Conservation (phyloP, 2,888 invertebrate species). For the Philonicus albiceps region DNA sequence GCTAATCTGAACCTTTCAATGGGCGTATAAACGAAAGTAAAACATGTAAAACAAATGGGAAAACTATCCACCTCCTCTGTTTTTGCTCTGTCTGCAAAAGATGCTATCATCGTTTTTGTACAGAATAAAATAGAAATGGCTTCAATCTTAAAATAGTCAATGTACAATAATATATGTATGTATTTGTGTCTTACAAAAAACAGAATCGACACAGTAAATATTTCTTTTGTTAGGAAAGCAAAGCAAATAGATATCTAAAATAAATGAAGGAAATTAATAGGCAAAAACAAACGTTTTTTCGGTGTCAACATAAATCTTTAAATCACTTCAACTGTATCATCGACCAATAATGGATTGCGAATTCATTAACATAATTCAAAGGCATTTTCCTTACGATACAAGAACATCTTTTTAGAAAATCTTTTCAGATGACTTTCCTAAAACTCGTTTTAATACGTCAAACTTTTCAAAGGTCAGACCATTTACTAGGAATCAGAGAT, state of each 20-base stretch:
- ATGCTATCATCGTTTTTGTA: neutral
- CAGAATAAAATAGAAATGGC: neutral
- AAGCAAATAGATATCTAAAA: no score
- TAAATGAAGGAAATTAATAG: neutral
- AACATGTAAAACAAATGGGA: neutral
- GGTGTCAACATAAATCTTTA: neutral
- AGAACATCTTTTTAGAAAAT: no score
- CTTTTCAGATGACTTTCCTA: neutral
- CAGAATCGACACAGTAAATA: no score
- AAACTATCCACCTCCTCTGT: neutral
- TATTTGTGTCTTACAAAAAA: no score
- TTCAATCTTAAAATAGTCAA: neutral
- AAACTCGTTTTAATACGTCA: neutral
- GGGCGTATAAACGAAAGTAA: neutral
- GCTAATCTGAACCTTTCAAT: neutral
- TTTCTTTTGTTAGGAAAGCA: no score
- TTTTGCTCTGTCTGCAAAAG: neutral
- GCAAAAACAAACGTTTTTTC: neutral
- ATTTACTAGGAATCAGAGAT: neutral
- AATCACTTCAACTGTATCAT: neutral
- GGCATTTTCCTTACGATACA: no score
- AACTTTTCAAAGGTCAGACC: neutral
- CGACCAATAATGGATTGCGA: neutral
- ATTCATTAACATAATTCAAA: neutral
- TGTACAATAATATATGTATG: no score